Conservation (phyloP, 2,888 invertebrate genomes). For the Ophion slaviceki region DNA sequence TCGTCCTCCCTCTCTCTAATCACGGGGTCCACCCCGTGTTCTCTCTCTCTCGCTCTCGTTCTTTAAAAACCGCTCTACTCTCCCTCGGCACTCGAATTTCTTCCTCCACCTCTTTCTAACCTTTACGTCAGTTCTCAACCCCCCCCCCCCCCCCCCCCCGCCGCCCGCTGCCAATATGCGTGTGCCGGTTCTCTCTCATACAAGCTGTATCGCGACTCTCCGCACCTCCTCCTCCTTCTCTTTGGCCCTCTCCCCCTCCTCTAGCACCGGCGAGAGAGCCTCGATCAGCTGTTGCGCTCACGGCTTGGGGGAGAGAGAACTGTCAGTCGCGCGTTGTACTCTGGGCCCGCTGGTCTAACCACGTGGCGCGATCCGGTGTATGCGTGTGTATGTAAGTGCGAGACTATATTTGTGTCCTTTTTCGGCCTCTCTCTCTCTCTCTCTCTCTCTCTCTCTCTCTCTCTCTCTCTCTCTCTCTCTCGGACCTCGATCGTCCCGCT, state of each 20-base stretch:
- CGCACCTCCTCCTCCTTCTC: background rate
- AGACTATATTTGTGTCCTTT: background rate
- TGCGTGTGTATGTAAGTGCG: too few relatives aligned
- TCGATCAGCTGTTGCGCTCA: slow-evolving; percentile 77
- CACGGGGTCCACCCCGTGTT: slow-evolving; percentile 63
- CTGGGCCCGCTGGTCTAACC: slow-evolving; percentile 68
- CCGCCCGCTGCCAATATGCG: too few relatives aligned
- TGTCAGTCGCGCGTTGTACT: slow-evolving; percentile 77
- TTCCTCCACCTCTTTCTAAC: slow-evolving; percentile 55
- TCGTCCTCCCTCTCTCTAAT: slow-evolving; percentile 58
- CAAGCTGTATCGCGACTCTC: background rate
- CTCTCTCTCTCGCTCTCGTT: slow-evolving; percentile 61
- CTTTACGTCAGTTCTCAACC: slow-evolving; percentile 39
- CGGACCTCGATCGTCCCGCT: background rate
- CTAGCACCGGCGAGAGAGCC: slow-evolving; percentile 61
- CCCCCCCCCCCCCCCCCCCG: slow-evolving; percentile 1
- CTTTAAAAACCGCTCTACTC: background rate
- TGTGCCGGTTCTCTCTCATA: too few relatives aligned
- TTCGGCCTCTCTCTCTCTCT: slow-evolving; percentile 14
- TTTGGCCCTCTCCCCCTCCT: slow-evolving; percentile 66
- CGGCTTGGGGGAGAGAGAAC: slow-evolving; percentile 69
- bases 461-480: background rate
- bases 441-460: slow-evolving; percentile 31
- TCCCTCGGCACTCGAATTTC: slow-evolving; percentile 53
- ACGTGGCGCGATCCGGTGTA: slow-evolving; percentile 59